Evolutionary conservation across 2,113 vertebrate genomes (phyloP).

Genomic region (Motacilla alba): DNA sequence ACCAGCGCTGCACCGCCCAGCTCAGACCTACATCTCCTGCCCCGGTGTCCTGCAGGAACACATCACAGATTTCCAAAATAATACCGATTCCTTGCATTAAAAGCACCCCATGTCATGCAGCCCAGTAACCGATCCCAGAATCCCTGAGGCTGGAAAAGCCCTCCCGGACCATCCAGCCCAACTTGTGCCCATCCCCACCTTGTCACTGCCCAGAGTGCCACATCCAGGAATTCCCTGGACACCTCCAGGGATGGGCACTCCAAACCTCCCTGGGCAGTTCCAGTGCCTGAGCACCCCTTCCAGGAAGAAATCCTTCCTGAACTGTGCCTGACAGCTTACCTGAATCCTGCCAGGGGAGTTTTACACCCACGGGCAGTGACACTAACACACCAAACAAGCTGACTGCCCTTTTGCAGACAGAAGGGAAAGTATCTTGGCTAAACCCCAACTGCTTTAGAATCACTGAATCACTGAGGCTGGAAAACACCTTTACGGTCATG

Average conservation of each 20-base stretch:
- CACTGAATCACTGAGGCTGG: neutral
- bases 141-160: neutral
- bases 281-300: neutral
- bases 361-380: neutral
- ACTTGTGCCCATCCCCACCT: neutral
- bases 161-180: neutral
- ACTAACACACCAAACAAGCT: neutral
- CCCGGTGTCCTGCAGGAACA: neutral
- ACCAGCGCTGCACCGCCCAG: neutral
- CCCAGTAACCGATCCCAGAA: neutral
- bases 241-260: neutral
- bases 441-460: neutral
- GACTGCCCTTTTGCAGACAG: neutral
- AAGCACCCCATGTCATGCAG: neutral
- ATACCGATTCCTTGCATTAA: rapidly evolving
- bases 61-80: too few species aligned
- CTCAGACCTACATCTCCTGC: too few species aligned
- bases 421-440: neutral
- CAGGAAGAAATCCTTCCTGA: neutral
- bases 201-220: neutral
- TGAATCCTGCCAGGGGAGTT: neutral
- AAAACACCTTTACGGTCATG: neutral
- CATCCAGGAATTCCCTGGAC: neutral
- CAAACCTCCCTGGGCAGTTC: neutral
- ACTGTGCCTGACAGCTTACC: neutral